These are phyloP conservation scores for honey bee (Apis mellifera) DNA, from an alignment of 1,140 invertebrate species.

Conservation along the genomic window DNA sequence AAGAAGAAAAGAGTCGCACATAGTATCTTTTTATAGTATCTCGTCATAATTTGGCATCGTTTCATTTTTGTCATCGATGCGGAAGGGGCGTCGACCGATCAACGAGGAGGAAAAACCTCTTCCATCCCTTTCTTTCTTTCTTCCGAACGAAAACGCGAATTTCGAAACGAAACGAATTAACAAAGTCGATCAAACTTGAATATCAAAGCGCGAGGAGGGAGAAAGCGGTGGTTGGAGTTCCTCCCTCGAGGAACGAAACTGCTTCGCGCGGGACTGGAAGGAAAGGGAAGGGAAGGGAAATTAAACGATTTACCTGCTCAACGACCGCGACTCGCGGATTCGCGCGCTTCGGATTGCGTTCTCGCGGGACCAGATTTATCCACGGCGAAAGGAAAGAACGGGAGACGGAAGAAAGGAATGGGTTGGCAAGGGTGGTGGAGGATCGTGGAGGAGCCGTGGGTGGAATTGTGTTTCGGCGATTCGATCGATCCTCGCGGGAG, in stretches of 20 bases:
- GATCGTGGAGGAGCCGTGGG: neutral
- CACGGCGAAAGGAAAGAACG: neutral
- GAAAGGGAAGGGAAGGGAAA: constrained; percentile 17
- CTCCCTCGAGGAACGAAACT: constrained; percentile 17
- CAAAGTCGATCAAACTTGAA: constrained; percentile 43
- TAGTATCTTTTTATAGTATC: too few relatives aligned
- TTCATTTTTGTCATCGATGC: neutral
- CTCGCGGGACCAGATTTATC: constrained; percentile 7
- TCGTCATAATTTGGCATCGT: neutral
- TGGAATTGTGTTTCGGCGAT: constrained; percentile 27
- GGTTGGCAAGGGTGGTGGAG: constrained; percentile 37
- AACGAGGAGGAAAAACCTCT: neutral
- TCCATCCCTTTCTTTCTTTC: neutral
- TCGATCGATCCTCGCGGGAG: constrained; percentile 40
- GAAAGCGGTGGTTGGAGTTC: neutral
- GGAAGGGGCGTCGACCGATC: neutral
- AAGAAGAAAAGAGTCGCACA: too few relatives aligned
- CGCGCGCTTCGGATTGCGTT: neutral
- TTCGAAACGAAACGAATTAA: constrained; percentile 28
- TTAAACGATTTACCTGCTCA: constrained; percentile 33
- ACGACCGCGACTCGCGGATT: neutral
- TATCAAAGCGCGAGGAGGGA: constrained; percentile 7
- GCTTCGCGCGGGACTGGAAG: neutral
- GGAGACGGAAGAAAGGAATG: constrained; percentile 1
- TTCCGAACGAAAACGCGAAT: neutral